Conservation (phyloP, 2,888 invertebrate genomes). For the Molorchus minor region DNA sequence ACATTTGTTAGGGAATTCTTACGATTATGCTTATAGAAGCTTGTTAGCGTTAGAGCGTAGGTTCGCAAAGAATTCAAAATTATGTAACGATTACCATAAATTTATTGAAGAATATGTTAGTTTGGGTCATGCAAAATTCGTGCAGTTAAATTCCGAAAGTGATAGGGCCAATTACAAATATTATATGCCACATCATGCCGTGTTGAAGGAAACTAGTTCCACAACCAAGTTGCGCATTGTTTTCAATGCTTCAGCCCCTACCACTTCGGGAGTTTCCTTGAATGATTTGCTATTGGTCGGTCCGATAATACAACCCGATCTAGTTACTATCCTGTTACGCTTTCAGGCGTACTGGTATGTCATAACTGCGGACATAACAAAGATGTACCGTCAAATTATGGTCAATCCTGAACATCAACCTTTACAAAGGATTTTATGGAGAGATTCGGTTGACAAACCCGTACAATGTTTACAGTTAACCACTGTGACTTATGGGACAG, state of each 20-base stretch:
- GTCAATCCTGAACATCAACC: not conserved
- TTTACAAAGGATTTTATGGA: slow-evolving; percentile 16
- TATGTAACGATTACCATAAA: not conserved
- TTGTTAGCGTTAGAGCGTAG: not conserved
- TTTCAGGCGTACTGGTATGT: not conserved
- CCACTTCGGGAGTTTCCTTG: not conserved
- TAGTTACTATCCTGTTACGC: not conserved
- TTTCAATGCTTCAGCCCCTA: slow-evolving; percentile 7
- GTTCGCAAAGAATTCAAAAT: not conserved
- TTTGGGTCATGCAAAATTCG: slow-evolving; percentile 4
- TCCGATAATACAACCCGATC: not conserved
- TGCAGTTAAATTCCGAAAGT: not conserved
- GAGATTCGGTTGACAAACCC: not conserved
- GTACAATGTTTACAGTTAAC: not conserved
- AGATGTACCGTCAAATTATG: slow-evolving; percentile 21
- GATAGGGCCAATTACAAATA: not conserved
- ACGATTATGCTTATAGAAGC: not conserved
- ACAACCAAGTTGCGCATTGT: slow-evolving; percentile 7
- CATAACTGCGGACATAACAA: slow-evolving; percentile 15
- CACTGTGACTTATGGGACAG: slow-evolving; percentile 20
- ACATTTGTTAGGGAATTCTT: not conserved
- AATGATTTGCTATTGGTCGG: slow-evolving; percentile 4
- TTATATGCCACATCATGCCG: slow-evolving; percentile 16
- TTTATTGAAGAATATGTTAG: slow-evolving; percentile 11
- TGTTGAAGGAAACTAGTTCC: slow-evolving; percentile 1